Evolutionary conservation across 2,797 vertebrate genomes (phyloP), one percentile per base, ranked within the genome.

Genomic region (Phrynocephalus guinanensis): DNA sequence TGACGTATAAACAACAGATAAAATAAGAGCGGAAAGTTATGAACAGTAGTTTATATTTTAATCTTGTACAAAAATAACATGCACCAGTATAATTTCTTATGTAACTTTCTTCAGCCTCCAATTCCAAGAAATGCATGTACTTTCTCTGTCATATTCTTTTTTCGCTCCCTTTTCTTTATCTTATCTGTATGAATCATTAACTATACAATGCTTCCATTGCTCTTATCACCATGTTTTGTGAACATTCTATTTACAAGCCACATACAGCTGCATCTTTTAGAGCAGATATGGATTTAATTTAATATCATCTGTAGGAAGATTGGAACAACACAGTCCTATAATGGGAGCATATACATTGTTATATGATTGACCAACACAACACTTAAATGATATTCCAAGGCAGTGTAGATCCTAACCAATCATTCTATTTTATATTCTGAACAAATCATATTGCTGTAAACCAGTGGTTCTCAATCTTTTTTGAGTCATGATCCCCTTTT

Each of bases 31-130:
- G 9, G 78, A 91, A 90, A 91, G 87, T 88, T 87, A 66, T 93
- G 73, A 90, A 91, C 89, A 87, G 83, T 90, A 93, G 91, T 93
- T 87, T 90, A 15, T 84, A 92, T 93, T 88, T 93, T 73, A 60
- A 91, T 80, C 81, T 86, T 0, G 0, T 48, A 71, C 85, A 88
- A 90, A 90, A 85, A 81, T 88, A 84, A 0, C 67, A 1, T 0
- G 1, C n/a, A 86, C 89, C n/a, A 91, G 81, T 92, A 52, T 84
- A 0, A 89, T 94, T 89, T 94, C 86, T 83, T 88, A 87, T 83
- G 90, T 91, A 92, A 88, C 67, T 87, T 78, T 75, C 87, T 91
- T 89, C 90, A 87, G 84, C 76, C 73, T 38, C 86, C 75, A 86
- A 87, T 93, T 93, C 79, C 90, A 86, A 63, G n/a, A 83, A 82